Base-by-base conservation (phyloP, 2,113 vertebrate species). In the Urocolius indicus region DNA sequence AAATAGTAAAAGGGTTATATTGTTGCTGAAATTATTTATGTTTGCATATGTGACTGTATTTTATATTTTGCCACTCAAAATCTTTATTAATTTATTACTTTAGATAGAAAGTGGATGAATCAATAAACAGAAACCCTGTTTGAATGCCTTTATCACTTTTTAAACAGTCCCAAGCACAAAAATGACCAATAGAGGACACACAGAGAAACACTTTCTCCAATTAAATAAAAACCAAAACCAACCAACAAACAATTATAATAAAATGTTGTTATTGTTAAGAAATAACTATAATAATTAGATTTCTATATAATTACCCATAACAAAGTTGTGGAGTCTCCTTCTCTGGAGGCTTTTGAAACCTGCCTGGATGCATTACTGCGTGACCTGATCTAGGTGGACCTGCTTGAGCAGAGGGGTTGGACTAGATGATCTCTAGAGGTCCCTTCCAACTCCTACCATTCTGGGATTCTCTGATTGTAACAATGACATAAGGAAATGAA, bases 1-100 rank as follows among this genome's bases (percentile, higher is more conserved):
- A 90, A 82, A 77, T 78, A 89, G 73, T 93, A 89, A 93, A 69
- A 58, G 75, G 66, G 3, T 93, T 69, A 72, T 46, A 86, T 51
- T 54, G 57, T 63, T 75, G 51, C 52, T 83, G 65, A 95, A 97
- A 93, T 94, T 4, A 96, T 93, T 93, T 79, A 49, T n/a, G 46
- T 73, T 82, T 95, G 51, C 84, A n/a, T 59, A 85, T 45, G 20
- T 34, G 13, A n/a, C n/a, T n/a, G 24, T 27, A 49, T 38, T 13
- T 41, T 41, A 14, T 38, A 30, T 76, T 81, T 92, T 72, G 13
- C 16, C 14, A 41, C 41, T 72, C 59, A 45, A 94, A 96, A 93
- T 83, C 48, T 32, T 78, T 46, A 90, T 87, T 82, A 62, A 90
- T 80, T 72, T 93, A 88, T 79, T 80, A 79, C 34, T 27, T 85